Base-by-base conservation (phyloP, 35 echinoderm and acorn worm genomes). In the Ptychodera flava region DNA sequence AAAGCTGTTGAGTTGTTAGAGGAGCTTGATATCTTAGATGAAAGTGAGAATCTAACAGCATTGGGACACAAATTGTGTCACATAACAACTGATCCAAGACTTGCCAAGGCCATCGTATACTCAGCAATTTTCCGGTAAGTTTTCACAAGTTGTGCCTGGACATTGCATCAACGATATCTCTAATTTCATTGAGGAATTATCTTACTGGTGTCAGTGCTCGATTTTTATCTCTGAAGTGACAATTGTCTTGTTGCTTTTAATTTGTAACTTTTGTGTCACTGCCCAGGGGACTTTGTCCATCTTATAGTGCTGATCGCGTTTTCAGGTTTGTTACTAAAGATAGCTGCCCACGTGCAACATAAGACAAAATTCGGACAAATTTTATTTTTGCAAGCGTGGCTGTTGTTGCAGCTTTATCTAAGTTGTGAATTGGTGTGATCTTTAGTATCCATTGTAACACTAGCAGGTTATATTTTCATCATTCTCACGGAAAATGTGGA, bases 31-130 rank as follows among this genome's bases (percentile, higher is more conserved):
- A 93, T 97, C 76, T 77, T 97, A 14, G 89, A 97, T 36, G 33
- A 91, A 45, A 78, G 91, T 45, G 94, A 97, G 85, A 85, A 85
- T 29, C 89, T 97, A 15, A 97, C 94, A 29, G 36, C 92, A 37
- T 84, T 97, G 1, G 94, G 94, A 53, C 76, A 87, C 29, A 97
- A 93, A 83, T 88, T 97, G n/a, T 82, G 89, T n/a, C 76, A 53
- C 33, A 78, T 93, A 35, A 82, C 85, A 1, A 78, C 88, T 31
- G 94, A 97, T 34, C 94, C 94, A 29, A 88, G 89, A 82, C 81
- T 97, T 38, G 94, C 91, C 64, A 97, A 97, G 80, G 94, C 94
- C 45, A 36, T 97, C 30, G 88, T 97, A 78, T 90, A 88, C 38
- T 88, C 91, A 14, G 35, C 86, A 31, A 91, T 97, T 31, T 97